These are phyloP conservation scores for Pseudomyrmex flavicornis DNA, from an alignment of 1,140 invertebrate genomes.

Conservation along the genomic window DNA sequence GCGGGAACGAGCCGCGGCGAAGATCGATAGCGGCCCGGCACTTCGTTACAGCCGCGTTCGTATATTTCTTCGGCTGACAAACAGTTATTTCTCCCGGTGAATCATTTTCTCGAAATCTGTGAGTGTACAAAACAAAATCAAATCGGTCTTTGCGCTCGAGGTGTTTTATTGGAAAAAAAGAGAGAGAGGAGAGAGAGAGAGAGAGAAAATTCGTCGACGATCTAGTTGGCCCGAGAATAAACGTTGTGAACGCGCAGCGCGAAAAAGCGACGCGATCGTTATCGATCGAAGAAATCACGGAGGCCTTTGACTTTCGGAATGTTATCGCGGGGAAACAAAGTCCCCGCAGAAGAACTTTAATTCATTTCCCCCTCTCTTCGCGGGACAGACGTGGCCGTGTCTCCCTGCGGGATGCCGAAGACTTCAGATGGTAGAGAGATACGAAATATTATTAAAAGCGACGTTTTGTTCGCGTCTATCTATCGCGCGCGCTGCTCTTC, in stretches of 20 bases:
- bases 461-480: slow-evolving; percentile 68
- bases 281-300: slow-evolving; percentile 71
- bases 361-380: slow-evolving; percentile 67
- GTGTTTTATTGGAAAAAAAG: too few species aligned
- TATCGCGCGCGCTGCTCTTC: slow-evolving; percentile 47
- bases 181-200: too few species aligned
- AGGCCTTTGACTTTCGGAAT: slow-evolving; percentile 73
- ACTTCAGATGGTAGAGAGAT: slow-evolving; percentile 77
- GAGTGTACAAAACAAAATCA: neutral
- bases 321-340: slow-evolving; percentile 77
- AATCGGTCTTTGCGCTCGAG: too few species aligned
- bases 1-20: slow-evolving; percentile 51
- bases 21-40: slow-evolving; percentile 63
- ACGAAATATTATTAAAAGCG: slow-evolving; percentile 79
- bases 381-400: slow-evolving; percentile 72
- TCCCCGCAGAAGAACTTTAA: slow-evolving; percentile 71
- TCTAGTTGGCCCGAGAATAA: neutral
- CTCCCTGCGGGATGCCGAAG: slow-evolving; percentile 76
- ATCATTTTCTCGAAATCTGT: slow-evolving; percentile 41
- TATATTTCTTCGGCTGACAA: slow-evolving; percentile 67
- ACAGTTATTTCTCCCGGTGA: slow-evolving; percentile 58
- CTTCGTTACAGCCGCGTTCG: slow-evolving; percentile 55
- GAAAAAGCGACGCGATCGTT: slow-evolving; percentile 49
- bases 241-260: neutral
- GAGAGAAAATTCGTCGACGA: too few species aligned